Evolutionary conservation across 1,140 invertebrate species (phyloP).

Genomic region (Plodia interpunctella): DNA sequence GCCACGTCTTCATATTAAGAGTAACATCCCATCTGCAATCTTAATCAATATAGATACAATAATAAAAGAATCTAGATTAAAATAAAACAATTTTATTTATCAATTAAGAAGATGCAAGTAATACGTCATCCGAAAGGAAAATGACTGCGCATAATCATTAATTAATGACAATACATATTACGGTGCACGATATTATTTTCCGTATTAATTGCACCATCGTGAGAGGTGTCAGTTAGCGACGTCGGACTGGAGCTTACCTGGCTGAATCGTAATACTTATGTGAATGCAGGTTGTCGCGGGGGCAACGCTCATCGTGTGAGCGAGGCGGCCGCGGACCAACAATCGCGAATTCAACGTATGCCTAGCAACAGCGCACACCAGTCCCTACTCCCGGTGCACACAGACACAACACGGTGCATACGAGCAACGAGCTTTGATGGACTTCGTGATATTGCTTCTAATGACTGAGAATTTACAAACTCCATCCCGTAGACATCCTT

Average conservation of each 20-base stretch:
- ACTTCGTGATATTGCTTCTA: slow-evolving; percentile 30
- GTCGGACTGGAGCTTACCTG: slow-evolving; percentile 22
- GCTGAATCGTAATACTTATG: slow-evolving; percentile 5
- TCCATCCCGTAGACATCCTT: neutral
- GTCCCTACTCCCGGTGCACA: slow-evolving; percentile 39
- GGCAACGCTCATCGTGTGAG: slow-evolving; percentile 65
- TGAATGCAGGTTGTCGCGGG: slow-evolving; percentile 32
- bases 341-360: slow-evolving; percentile 64
- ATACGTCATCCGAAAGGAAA: too few relatives aligned
- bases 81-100: too few relatives aligned
- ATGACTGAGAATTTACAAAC: slow-evolving; percentile 10
- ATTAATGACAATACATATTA: too few relatives aligned
- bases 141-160: too few relatives aligned
- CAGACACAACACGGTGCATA: slow-evolving; percentile 43
- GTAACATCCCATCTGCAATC: neutral
- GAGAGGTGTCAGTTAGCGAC: slow-evolving; percentile 32
- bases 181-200: neutral
- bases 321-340: slow-evolving; percentile 53
- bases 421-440: slow-evolving; percentile 44
- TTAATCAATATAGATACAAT: neutral
- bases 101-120: too few relatives aligned
- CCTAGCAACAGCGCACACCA: slow-evolving; percentile 66
- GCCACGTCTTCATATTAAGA: neutral
- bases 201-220: slow-evolving; percentile 22
- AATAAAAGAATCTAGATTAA: slow-evolving; percentile 1